Evolutionary conservation across 2,113 vertebrate genomes (phyloP).

Genomic region (Xiphorhynchus elegans): DNA sequence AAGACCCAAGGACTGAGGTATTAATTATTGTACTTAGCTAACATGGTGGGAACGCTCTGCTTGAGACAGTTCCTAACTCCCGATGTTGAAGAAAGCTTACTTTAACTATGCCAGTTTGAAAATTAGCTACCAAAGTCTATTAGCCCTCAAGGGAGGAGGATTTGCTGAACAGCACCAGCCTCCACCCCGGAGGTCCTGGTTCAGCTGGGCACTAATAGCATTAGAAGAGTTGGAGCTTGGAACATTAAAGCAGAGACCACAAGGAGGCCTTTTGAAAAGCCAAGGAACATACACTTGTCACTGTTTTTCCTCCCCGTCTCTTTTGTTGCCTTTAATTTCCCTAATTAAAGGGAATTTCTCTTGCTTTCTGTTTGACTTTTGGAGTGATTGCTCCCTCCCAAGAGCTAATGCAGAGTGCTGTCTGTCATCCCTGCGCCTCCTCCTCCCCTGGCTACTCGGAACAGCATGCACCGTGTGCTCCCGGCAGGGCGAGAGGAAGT

Average conservation of each 20-base stretch:
- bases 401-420: background rate
- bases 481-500: background rate
- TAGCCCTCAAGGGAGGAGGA: background rate
- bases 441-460: background rate
- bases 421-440: background rate
- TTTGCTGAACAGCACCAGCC: background rate
- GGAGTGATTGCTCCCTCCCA: background rate
- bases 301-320: background rate
- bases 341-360: background rate
- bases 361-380: background rate
- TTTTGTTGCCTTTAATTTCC: background rate
- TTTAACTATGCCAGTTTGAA: background rate
- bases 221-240: background rate
- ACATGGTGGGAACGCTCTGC: background rate
- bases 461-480: background rate
- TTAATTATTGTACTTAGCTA: background rate
- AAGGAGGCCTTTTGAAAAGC: background rate
- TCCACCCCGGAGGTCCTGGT: background rate
- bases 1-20: background rate
- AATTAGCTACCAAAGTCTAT: background rate
- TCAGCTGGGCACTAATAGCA: background rate
- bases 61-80: background rate
- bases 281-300: background rate
- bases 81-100: background rate
- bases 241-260: background rate